Evolutionary conservation across 2,797 vertebrate species (phyloP), one percentile per base, ranked within the genome.

Genomic region (Danio kyathit): DNA sequence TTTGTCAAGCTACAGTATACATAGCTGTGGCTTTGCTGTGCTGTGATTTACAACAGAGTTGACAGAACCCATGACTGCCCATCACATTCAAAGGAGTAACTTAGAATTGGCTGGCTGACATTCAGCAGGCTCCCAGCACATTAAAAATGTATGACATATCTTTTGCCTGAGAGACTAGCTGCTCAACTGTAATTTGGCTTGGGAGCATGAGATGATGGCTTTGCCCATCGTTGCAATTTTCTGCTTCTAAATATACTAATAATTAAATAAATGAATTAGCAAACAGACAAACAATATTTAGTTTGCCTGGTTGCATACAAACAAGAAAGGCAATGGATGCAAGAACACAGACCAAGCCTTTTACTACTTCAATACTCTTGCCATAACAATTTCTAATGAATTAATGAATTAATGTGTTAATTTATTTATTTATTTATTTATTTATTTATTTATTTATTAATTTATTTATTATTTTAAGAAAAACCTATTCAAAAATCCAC

Each of bases 101-200:
- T 60, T 59, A 69, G 46, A 60, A 74, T 73, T 79, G 76, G 82
- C 79, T 76, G 79, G 44, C 74, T 75, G 70, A 79, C 72, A 74
- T 80, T 80, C 70, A 73, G 51, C 60, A 57, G 41, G 59, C 60
- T 73, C 67, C n/a, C 60, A 80, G 56, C 41, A 60, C 74, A 81
- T 86, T 79, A 86, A 86, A 86, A 76, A 86, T 83, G 52, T 10
- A 86, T 86, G 43, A 69, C 52, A 79, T 76, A 71, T 64, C 19
- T 81, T 81, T 78, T 76, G 75, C 82, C 82, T 83, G 72, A 72
- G 84, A 66, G 65, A 74, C 70, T 57, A 81, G 77, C 70, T 80
- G 77, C 69, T 83, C 79, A 74, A 46, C 49, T 83, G 63, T 73
- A 82, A 79, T 80, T 83, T 77, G 46, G 75, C 44, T 51, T 61